Conservation (phyloP, 2,113 vertebrate species). For the Myiozetetes cayanensis region DNA sequence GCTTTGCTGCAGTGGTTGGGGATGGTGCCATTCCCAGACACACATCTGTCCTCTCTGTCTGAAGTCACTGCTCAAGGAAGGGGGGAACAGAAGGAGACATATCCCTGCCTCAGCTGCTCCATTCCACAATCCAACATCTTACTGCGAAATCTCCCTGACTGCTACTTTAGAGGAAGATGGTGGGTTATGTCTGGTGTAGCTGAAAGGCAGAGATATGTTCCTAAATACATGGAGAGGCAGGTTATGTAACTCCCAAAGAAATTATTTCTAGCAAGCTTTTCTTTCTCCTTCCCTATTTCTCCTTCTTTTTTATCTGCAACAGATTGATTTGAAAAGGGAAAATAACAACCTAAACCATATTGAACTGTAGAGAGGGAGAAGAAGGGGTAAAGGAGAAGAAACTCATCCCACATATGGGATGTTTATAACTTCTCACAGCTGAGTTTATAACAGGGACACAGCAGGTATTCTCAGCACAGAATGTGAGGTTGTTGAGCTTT, state of each 20-base stretch:
- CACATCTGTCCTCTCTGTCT: neutral
- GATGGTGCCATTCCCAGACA: neutral
- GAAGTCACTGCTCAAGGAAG: neutral
- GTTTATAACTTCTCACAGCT: neutral
- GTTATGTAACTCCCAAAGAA: neutral
- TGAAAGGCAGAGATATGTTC: neutral
- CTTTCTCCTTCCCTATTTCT: neutral
- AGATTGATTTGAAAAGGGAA: neutral
- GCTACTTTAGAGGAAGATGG: neutral
- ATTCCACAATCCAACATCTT: neutral
- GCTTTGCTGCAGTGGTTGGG: neutral
- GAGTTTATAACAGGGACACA: neutral
- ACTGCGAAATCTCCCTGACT: neutral
- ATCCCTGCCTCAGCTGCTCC: neutral
- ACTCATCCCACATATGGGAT: neutral
- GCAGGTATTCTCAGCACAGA: slow-evolving; percentile 2
- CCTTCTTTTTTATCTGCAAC: neutral
- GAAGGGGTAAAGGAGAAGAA: neutral
- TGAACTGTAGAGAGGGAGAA: neutral
- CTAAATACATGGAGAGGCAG: neutral
- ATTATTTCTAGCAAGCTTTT: neutral
- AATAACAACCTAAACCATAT: neutral
- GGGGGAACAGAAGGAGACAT: neutral
- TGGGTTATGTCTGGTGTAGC: neutral
- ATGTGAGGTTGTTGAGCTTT: neutral